These are phyloP conservation scores for Drosophila rhopaloa DNA, from an alignment of 1,140 invertebrate genomes.

Conservation along the genomic window DNA sequence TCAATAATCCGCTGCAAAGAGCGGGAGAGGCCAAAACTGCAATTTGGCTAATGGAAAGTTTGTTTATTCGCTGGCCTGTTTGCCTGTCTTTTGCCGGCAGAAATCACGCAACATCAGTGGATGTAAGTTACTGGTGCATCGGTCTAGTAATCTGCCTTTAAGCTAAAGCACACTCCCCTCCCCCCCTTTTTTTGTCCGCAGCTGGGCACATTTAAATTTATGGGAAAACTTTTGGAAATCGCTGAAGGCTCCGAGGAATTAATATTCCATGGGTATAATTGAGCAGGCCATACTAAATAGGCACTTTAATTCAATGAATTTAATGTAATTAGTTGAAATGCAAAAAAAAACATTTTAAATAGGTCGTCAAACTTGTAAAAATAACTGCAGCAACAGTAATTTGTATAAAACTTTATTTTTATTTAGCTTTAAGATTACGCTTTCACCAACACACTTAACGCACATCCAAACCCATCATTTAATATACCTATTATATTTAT, in stretches of 20 bases:
- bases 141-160: conserved; percentile 20
- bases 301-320: no score
- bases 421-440: conserved; percentile 1
- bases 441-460: conserved; percentile 5
- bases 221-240: conserved; percentile 13
- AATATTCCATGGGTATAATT: no score
- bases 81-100: conserved; percentile 13
- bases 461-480: conserved; percentile 5
- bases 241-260: no score
- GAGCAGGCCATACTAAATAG: no score
- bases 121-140: conserved; percentile 64
- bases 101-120: conserved; percentile 64
- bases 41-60: conserved; percentile 75
- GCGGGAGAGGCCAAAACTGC: conserved; percentile 42
- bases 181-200: background rate
- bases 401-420: background rate
- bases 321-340: no score
- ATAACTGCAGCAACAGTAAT: conserved; percentile 19
- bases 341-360: background rate
- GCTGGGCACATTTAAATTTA: conserved; percentile 16
- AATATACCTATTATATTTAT: background rate
- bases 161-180: background rate
- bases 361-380: background rate
- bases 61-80: conserved; percentile 36
- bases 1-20: conserved; percentile 61